These are phyloP conservation scores for Philonicus albiceps DNA, from an alignment of 2,888 invertebrate species.

Conservation along the genomic window DNA sequence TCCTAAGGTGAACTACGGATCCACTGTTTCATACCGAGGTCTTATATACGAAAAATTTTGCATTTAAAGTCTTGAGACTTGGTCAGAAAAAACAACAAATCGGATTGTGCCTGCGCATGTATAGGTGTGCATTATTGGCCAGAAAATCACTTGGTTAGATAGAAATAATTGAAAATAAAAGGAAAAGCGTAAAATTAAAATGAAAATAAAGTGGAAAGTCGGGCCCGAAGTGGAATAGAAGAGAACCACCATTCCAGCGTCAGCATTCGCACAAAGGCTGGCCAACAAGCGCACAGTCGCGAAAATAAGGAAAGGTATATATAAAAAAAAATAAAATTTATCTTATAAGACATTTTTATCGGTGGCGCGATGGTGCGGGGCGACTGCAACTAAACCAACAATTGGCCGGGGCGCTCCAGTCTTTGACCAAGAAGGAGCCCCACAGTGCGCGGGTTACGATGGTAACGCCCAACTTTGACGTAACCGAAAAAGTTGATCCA, in stretches of 20 bases:
- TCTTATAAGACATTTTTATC: neutral
- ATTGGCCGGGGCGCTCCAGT: neutral
- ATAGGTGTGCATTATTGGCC: neutral
- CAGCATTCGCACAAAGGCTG: slow-evolving; percentile 2
- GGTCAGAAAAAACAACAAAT: slow-evolving; percentile 2
- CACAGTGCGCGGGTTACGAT: neutral
- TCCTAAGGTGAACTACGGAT: slow-evolving; percentile 61
- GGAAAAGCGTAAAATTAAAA: neutral
- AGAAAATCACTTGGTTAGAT: neutral
- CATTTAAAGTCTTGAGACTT: slow-evolving; percentile 2
- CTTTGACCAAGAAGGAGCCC: slow-evolving; percentile 4
- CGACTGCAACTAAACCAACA: neutral
- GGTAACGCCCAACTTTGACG: slow-evolving; percentile 48
- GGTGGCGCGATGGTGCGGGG: neutral
- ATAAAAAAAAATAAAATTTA: neutral
- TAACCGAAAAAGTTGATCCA: neutral
- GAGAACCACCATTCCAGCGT: neutral
- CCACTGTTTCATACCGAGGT: slow-evolving; percentile 55
- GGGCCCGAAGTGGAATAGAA: slow-evolving; percentile 1
- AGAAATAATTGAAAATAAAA: slow-evolving; percentile 22
- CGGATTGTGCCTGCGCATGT: neutral
- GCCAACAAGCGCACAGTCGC: neutral
- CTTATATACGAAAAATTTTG: slow-evolving; percentile 56
- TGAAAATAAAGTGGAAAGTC: slow-evolving; percentile 34
- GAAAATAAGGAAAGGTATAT: slow-evolving; percentile 28